phyloP scores from a whole-genome alignment of 2,888 invertebrate genomes.

The Synanthedon andrenaeformis region DNA sequence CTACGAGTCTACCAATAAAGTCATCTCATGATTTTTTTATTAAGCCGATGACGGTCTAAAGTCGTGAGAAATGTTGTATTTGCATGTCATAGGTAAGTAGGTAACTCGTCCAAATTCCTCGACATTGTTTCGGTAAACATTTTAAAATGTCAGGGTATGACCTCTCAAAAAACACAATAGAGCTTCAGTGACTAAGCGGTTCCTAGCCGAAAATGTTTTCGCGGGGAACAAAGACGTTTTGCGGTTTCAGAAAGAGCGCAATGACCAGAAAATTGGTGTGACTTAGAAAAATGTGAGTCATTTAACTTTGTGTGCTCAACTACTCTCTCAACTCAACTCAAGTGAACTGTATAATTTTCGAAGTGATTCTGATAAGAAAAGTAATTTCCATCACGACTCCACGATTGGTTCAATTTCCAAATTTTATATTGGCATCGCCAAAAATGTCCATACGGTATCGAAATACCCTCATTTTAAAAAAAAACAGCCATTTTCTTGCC shows the following conservation, averaged over 20 bases:
- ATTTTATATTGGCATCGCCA: no score
- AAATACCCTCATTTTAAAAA: no score
- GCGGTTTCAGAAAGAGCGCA: conserved; percentile 1
- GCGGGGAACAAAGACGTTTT: conserved; percentile 11
- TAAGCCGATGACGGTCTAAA: background rate
- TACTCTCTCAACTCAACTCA: no score
- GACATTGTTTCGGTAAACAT: conserved; percentile 11
- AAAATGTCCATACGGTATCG: no score
- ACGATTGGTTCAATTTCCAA: no score
- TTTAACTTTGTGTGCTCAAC: background rate
- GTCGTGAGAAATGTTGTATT: background rate
- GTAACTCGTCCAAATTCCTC: background rate
- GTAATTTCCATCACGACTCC: no score
- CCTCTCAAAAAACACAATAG: conserved; percentile 15
- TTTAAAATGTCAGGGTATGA: conserved; percentile 23
- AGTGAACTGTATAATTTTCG: no score
- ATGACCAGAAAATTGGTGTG: conserved; percentile 9
- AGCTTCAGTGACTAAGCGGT: conserved; percentile 10
- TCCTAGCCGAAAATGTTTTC: conserved; percentile 6
- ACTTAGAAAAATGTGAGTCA: conserved; percentile 1
- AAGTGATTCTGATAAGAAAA: no score
- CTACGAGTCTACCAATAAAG: no score
- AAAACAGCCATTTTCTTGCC: no score
- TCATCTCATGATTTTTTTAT: no score
- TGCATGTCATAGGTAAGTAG: background rate